These are phyloP conservation scores for Anthopleura sola DNA, from an alignment of 64 coral and sea anemone genomes.

Conservation along the genomic window DNA sequence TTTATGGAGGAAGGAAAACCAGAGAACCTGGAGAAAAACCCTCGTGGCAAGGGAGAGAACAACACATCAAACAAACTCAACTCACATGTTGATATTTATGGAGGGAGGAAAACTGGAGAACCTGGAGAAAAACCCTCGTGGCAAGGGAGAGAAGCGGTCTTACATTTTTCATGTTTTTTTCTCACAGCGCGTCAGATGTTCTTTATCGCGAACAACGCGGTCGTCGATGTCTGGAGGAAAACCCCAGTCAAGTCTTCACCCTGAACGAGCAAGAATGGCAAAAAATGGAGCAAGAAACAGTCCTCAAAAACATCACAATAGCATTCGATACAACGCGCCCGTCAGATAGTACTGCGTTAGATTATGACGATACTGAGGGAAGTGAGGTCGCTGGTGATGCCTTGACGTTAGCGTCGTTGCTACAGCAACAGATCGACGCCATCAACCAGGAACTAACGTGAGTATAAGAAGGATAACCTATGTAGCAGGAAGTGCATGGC, in stretches of 20 bases:
- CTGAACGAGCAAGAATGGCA: slow-evolving; percentile 99
- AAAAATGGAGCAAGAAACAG: slow-evolving; percentile 89
- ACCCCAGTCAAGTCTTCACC: slow-evolving; percentile 83
- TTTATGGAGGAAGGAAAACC: too few relatives aligned
- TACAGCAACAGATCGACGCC: slow-evolving; percentile 95
- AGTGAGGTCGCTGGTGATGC: slow-evolving; percentile 72
- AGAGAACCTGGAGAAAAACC: too few relatives aligned
- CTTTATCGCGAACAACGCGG: slow-evolving; percentile 76
- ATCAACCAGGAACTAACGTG: slow-evolving; percentile 92
- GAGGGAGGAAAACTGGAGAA: too few relatives aligned
- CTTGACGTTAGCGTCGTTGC: slow-evolving; percentile 64
- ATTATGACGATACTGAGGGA: slow-evolving; percentile 64
- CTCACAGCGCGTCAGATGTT: slow-evolving; percentile 15
- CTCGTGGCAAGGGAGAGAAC: too few relatives aligned
- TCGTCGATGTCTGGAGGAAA: slow-evolving; percentile 60
- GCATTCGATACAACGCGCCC: slow-evolving; percentile 77
- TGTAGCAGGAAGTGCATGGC: too few relatives aligned
- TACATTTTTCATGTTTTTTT: background rate
- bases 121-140: too few relatives aligned
- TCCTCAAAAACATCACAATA: slow-evolving; percentile 81
- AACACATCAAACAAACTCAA: too few relatives aligned
- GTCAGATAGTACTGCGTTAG: slow-evolving; percentile 18
- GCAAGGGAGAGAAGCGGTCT: background rate
- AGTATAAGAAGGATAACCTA: background rate
- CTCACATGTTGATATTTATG: too few relatives aligned